These are phyloP conservation scores for Glossosoma conforme DNA, from an alignment of 1,140 invertebrate genomes.

Conservation along the genomic window DNA sequence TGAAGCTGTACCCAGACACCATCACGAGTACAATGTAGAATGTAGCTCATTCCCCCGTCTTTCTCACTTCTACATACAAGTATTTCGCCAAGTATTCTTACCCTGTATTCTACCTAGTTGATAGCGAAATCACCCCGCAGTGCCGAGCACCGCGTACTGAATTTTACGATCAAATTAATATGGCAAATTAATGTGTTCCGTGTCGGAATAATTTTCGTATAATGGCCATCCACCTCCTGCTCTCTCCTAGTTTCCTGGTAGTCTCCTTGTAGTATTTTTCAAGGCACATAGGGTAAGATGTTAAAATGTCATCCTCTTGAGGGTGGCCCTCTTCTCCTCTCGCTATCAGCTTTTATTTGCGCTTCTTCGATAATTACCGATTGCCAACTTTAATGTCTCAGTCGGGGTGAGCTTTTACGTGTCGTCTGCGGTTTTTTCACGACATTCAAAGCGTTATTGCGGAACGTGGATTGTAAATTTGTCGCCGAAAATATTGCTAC, in stretches of 20 bases:
- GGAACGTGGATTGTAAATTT: conserved; percentile 28
- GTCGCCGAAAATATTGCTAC: conserved; percentile 9
- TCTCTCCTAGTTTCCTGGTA: conserved; percentile 1
- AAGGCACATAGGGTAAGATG: conserved; percentile 13
- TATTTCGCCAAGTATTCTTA: neutral
- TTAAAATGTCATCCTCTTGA: too few species aligned
- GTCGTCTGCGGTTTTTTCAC: conserved; percentile 32
- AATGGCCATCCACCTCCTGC: conserved; percentile 24
- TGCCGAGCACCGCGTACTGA: conserved; percentile 29
- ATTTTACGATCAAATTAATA: conserved; percentile 55
- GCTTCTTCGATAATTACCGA: conserved; percentile 32
- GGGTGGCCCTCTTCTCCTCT: too few species aligned
- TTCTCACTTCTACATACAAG: neutral
- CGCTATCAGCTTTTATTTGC: conserved; percentile 24
- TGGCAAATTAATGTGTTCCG: conserved; percentile 52
- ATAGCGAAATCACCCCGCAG: conserved; percentile 26
- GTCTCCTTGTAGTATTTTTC: conserved; percentile 21
- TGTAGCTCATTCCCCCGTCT: conserved; percentile 11
- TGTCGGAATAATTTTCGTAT: conserved; percentile 31
- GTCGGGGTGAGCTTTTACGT: conserved; percentile 26
- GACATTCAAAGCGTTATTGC: conserved; percentile 27
- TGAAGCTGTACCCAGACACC: conserved; percentile 15
- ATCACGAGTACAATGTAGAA: conserved; percentile 29
- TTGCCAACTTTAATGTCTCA: conserved; percentile 28
- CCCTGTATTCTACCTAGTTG: neutral